A percentile compares a stretch with the other conserved stretches of the same genome.
These are phyloP conservation scores for Apodemia hepburni DNA, from an alignment of 2,888 invertebrate species.

Conservation along the genomic window DNA sequence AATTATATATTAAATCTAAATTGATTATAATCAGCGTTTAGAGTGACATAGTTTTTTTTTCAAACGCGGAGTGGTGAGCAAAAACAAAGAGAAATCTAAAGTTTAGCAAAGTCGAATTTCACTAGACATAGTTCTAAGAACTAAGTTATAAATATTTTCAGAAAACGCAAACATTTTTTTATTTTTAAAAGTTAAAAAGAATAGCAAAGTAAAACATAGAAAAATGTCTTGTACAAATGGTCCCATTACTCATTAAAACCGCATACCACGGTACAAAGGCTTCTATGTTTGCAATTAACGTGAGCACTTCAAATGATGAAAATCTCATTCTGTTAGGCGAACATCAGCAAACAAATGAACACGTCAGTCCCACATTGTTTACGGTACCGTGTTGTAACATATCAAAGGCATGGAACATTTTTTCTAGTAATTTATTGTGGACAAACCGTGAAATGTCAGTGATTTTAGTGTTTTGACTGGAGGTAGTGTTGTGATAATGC, in stretches of 20 bases:
- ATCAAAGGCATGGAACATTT: slow-evolving; percentile 30
- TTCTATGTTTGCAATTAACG: slow-evolving; percentile 32
- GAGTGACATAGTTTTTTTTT: no score
- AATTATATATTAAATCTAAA: no score
- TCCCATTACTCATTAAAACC: slow-evolving; percentile 17
- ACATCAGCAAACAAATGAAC: slow-evolving; percentile 48
- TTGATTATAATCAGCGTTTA: no score
- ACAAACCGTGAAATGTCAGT: slow-evolving; percentile 22
- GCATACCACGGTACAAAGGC: slow-evolving; percentile 10
- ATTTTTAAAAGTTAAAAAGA: no score
- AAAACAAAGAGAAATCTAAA: no score
- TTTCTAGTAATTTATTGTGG: slow-evolving; percentile 35
- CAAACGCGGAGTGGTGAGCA: no score
- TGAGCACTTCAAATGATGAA: slow-evolving; percentile 18
- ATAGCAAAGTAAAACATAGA: not conserved
- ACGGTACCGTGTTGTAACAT: slow-evolving; percentile 32
- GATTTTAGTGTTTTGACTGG: slow-evolving; percentile 35
- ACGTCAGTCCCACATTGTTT: slow-evolving; percentile 41
- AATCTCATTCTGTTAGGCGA: slow-evolving; percentile 38
- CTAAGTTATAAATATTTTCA: no score
- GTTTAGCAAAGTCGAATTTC: no score
- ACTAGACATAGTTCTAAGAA: no score
- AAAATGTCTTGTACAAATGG: slow-evolving; percentile 13
- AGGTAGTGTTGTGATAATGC: slow-evolving; percentile 75
- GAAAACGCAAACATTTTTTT: no score